Evolutionary conservation across 2,113 vertebrate species (phyloP).

Genomic region (Dipodomys spectabilis): DNA sequence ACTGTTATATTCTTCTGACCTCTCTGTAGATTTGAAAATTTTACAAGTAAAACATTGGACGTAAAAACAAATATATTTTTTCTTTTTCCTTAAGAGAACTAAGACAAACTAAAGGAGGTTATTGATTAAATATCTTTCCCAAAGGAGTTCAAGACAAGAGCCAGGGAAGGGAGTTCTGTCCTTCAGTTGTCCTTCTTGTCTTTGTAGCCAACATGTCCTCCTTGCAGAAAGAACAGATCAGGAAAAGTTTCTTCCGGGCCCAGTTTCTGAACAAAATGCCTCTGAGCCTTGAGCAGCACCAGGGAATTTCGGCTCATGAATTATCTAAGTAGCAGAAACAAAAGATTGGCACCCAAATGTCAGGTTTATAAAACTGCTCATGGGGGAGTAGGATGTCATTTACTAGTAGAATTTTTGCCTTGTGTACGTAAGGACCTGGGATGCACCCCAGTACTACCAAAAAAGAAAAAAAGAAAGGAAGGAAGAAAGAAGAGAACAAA

Average conservation of each 20-base stretch:
- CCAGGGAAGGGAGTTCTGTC: neutral
- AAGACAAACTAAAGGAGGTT: constrained; percentile 44
- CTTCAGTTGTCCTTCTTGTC: neutral
- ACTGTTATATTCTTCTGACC: constrained; percentile 1
- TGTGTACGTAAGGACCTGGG: neutral
- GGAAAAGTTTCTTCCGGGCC: neutral
- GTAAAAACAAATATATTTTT: constrained; percentile 10
- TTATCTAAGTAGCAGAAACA: neutral
- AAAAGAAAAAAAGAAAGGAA: no score
- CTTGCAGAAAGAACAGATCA: neutral
- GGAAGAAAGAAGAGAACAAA: no score
- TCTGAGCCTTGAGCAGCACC: neutral
- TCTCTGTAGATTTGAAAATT: neutral
- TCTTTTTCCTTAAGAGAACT: neutral
- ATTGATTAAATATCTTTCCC: neutral
- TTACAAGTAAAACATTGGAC: constrained; percentile 14
- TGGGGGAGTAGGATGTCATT: neutral
- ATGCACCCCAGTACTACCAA: neutral
- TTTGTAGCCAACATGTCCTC: neutral
- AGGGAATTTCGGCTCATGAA: neutral
- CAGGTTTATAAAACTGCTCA: neutral
- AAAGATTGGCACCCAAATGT: neutral
- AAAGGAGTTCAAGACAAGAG: neutral
- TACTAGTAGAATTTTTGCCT: neutral
- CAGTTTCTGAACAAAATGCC: neutral